Evolutionary conservation across 2,113 vertebrate genomes (phyloP), one percentile per base, ranked within the genome.

Genomic region (Macquaria australasica): DNA sequence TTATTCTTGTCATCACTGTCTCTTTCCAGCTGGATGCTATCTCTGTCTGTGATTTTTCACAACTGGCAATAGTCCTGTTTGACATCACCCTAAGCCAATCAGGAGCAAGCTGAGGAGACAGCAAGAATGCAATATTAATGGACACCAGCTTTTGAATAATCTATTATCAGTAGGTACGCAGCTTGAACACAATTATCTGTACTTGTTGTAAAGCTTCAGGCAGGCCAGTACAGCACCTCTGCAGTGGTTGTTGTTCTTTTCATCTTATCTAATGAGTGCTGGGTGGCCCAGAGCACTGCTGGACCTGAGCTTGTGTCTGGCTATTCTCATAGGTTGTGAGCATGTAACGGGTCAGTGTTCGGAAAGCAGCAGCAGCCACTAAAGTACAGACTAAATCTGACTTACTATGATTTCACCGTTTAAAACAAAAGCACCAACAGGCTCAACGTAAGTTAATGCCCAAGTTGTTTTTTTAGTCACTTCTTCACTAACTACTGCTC

Each of bases 1-100:
- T 92, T 92, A 88, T 79, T 92, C 84, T 78, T 93, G 90, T 94
- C 87, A 90, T 93, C 83, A 39, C 62, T 59, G 75, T 88, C 81
- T 82, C 69, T 45, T 53, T 90, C 77, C 92, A 95, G 87, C 87
- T 94, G 93, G 88, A 89, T 73, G 63, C 74, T 69, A 79, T 86
- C 92, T 70, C 70, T 55, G 59, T 82, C 86, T 79, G 62, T 62
- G 75, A 84, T 85, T 88, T 86, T 86, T 88, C 74, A 93, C 68
- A 87, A 90, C 67, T 89, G 87, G 84, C 59, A 77, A n/a, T 1
- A n/a, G 71, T 82, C 63, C 81, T 76, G 41, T 82, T 90, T 91
- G 81, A 91, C 71, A 84, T 92, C 87, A 91, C 50, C 45, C 53
- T 31, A 23, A 72, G 68, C 69, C 53, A 75, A 79, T 86, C 68